Percentiles rank a stretch among this genome's conserved stretches.
These are phyloP conservation scores for Allacma fusca DNA, from an alignment of 2,888 invertebrate genomes.

Conservation along the genomic window DNA sequence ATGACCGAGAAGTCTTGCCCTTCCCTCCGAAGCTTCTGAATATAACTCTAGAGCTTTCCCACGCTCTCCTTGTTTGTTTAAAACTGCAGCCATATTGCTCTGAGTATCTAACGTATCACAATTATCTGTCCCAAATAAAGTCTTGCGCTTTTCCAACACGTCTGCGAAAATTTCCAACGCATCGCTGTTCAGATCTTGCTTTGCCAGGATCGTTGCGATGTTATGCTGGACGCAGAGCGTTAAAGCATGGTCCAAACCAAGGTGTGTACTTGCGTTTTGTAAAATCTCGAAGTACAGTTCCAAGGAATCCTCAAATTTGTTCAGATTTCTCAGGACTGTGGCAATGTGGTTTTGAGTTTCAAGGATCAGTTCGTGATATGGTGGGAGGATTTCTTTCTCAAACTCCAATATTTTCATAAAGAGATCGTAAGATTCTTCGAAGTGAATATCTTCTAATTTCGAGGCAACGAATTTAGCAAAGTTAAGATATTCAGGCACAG, in stretches of 20 bases:
- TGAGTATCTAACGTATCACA: neutral
- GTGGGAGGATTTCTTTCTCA: neutral
- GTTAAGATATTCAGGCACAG: neutral
- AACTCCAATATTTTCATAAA: neutral
- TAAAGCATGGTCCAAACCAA: neutral
- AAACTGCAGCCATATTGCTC: neutral
- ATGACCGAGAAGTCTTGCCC: neutral
- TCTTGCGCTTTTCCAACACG: neutral
- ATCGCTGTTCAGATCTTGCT: neutral
- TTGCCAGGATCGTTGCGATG: neutral
- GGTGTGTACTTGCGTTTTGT: neutral
- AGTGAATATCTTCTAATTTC: neutral
- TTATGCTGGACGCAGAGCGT: neutral
- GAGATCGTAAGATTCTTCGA: neutral
- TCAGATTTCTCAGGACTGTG: neutral
- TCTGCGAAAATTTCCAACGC: neutral
- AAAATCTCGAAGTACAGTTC: neutral
- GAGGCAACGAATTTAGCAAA: neutral
- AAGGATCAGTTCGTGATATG: neutral
- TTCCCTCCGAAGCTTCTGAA: neutral
- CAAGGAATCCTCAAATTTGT: neutral
- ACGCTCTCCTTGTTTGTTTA: neutral
- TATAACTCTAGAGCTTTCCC: neutral
- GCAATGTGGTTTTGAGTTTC: slow-evolving; percentile 5
- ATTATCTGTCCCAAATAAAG: neutral